A percentile compares a stretch with the other conserved stretches of the same genome.
Conservation (phyloP, 2,888 invertebrate species). For the Perdita meconis region DNA sequence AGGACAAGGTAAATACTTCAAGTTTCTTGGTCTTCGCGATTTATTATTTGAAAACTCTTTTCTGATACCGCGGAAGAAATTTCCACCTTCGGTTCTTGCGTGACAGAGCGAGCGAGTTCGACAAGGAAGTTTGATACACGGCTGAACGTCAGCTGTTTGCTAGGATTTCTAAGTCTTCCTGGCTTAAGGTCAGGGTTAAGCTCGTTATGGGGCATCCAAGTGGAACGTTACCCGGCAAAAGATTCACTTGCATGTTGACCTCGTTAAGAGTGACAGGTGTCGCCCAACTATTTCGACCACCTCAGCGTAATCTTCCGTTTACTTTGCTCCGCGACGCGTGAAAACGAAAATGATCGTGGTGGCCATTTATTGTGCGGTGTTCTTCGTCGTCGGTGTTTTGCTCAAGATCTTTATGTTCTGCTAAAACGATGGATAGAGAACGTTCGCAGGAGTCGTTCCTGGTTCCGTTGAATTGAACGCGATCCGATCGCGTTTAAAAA, state of each 20-base stretch:
- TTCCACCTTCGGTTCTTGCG: background rate
- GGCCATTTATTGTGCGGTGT: constrained; percentile 81
- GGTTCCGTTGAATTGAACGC: too few species aligned
- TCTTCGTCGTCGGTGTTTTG: constrained; percentile 80
- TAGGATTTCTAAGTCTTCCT: constrained; percentile 70
- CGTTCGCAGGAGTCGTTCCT: background rate
- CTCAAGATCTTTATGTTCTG: constrained; percentile 80
- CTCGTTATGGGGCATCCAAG: constrained; percentile 71
- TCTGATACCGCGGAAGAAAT: background rate
- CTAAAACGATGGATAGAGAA: constrained; percentile 59
- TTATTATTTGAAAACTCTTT: background rate
- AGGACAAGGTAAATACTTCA: constrained; percentile 88
- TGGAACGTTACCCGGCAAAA: constrained; percentile 40
- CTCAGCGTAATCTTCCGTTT: background rate
- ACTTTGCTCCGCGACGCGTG: constrained; percentile 1
- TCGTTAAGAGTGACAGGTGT: constrained; percentile 40
- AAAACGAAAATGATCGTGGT: constrained; percentile 78
- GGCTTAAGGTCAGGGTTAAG: constrained; percentile 80
- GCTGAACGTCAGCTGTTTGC: constrained; percentile 40
- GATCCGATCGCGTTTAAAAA: background rate
- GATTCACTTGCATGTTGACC: constrained; percentile 55
- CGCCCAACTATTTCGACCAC: background rate
- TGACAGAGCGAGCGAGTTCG: background rate
- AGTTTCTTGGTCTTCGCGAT: background rate
- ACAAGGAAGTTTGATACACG: constrained; percentile 34